Evolutionary conservation across 2,888 invertebrate species (phyloP).

Genomic region (Microctonus hyperodae): DNA sequence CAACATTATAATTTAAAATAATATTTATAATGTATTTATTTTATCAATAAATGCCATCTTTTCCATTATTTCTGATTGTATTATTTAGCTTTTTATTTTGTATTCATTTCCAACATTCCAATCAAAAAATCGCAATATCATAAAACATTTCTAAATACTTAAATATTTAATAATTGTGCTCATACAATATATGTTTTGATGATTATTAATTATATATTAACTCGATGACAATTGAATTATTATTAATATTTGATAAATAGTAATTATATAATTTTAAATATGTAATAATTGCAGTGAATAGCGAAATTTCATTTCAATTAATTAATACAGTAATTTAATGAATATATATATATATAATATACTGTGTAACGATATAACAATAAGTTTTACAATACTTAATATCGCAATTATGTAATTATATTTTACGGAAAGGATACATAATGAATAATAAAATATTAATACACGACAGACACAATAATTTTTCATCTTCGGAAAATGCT

Average conservation of each 20-base stretch:
- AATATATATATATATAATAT: not conserved
- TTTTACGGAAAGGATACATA: not conserved
- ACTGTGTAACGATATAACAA: slow-evolving; percentile 6
- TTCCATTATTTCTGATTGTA: not conserved
- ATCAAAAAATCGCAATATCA: not conserved
- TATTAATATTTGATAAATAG: not conserved
- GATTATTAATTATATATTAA: too few relatives aligned
- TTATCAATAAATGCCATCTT: too few relatives aligned
- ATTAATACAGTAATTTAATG: not conserved
- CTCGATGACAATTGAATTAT: not conserved
- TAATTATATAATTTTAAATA: not conserved
- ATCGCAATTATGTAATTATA: too few relatives aligned
- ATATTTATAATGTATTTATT: too few relatives aligned
- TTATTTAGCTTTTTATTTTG: not conserved
- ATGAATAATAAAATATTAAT: slow-evolving; percentile 23
- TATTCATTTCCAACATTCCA: not conserved
- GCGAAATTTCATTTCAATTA: not conserved
- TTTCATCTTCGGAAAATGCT: not conserved
- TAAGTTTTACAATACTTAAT: slow-evolving; percentile 12
- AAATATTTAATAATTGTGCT: too few relatives aligned
- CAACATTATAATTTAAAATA: too few relatives aligned
- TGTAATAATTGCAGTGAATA: not conserved
- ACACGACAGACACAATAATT: not conserved
- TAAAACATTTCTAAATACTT: not conserved
- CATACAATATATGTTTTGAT: not conserved